Evolutionary conservation across 2,888 invertebrate genomes (phyloP), one percentile per base, ranked within the genome.

Genomic region (Polymixis lichenea): DNA sequence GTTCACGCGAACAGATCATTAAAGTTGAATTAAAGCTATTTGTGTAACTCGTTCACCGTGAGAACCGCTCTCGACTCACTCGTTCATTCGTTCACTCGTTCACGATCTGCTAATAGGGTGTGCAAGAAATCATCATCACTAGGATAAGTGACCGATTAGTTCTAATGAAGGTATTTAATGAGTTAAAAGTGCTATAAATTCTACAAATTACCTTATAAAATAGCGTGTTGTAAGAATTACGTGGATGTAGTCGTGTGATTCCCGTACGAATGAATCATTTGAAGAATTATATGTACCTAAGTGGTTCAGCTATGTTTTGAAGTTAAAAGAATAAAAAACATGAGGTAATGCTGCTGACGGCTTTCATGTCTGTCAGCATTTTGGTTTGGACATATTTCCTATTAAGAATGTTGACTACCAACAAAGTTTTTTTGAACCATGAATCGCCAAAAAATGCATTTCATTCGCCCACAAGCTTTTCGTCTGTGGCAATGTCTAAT

Each of bases 1-100:
- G 93, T 96, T 96, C 96, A 96, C 96, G 96, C 96, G 93, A 96
- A 90, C 91, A 90, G 91, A 90, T 95, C 96, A 95, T 96, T 95
- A 96, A 92, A 95, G 93, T 94, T 94, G 93, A 95, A 96, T 95
- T 94, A 95, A 93, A 94, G 94, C 89, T 92, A 92, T 93, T 93
- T 93, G 92, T 93, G 93, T 87, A 84, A 91, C 91, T 89, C 89
- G 91, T 88, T 86, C 90, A 87, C 90, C 95, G 96, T 96, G 96
- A 96, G 96, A 96, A 95, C 91, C 90, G 87, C 88, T 89, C 90
- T 90, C 90, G 79, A 88, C 87, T 78, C 88, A 89, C 87, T 92
- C 89, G 88, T 88, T 92, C 91, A 89, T 89, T 93, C 92, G 91
- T 90, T 95, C 95, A 95, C 93, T 93, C 92, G 91, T 90, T 95